Evolutionary conservation across 2,888 invertebrate species (phyloP), one percentile per base, ranked within the genome.

Genomic region (Sylvicola fuscatus): DNA sequence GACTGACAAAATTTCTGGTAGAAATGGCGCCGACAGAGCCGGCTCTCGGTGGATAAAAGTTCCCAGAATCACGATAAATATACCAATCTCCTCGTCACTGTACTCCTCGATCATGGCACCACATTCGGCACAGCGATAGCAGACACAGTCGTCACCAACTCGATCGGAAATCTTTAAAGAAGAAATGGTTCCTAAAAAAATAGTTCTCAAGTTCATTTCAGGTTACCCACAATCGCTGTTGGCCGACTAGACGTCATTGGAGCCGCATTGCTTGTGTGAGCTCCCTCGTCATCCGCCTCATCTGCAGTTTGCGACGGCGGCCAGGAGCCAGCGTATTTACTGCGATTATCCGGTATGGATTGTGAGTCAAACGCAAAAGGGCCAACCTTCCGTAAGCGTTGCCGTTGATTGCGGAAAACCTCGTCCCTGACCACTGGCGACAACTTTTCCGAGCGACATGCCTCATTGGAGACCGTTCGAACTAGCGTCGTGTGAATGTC

Each of bases 41-140:
- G 97, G 93, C 56, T 97, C 95, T 14, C 97, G 68, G 52, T 97
- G 93, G 42, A 98, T 86, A 56, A 92, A 95, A 1, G 97, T 95
- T 17, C 89, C 87, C 42, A 98, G 62, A 41, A 82, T 82, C 33
- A 95, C 84, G 46, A 98, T 83, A 48, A 92, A 81, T 37, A 97
- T 68, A 0, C 90, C 92, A 39, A 95, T 66, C 53, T 97, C 95
- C 53, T 98, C 97, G 53, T 98, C 97, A 42, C 87, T 90, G 59
- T 93, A 97, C 53, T 87, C 80, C 54, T 93, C 90, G 41, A 76
- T 72, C 3, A 78, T 67, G 2, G 77, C 75, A 12, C 92, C 90
- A 57, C 97, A 98, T 52, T 92, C 89, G 0, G 84, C 73, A 52
- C 62, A 70, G 56, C 75, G 63, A 38, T 76, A 72, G 44, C 68